Evolutionary conservation across 2,113 vertebrate species (phyloP).

Genomic region (Thunnus thynnus): DNA sequence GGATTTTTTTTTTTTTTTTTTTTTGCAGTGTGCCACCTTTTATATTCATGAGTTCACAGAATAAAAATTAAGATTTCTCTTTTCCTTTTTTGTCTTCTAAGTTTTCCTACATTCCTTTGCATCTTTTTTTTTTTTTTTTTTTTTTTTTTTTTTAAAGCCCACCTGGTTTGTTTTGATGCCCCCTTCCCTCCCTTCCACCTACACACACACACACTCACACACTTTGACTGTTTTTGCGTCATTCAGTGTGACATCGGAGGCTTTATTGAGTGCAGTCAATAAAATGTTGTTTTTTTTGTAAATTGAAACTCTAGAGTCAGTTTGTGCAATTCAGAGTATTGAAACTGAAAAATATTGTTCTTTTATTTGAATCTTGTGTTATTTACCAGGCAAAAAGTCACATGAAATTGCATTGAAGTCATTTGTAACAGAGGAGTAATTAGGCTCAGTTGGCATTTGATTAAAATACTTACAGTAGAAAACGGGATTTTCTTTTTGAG

Average conservation of each 20-base stretch:
- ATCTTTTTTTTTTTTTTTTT: neutral
- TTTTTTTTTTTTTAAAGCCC: neutral
- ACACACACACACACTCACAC: neutral
- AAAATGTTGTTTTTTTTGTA: slow-evolving; percentile 58
- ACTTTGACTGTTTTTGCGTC: slow-evolving; percentile 3
- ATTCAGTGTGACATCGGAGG: slow-evolving; percentile 15
- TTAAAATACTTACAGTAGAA: too few species aligned
- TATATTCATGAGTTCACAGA: neutral
- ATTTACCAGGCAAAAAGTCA: neutral
- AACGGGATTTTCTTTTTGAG: slow-evolving; percentile 25
- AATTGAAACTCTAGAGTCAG: slow-evolving; percentile 27
- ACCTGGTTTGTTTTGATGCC: slow-evolving; percentile 2
- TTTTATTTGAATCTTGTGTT: neutral
- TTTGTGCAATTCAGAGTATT: slow-evolving; percentile 18
- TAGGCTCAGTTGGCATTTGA: too few species aligned
- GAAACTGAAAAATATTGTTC: neutral
- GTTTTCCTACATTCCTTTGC: slow-evolving; percentile 1
- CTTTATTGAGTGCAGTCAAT: slow-evolving; percentile 33
- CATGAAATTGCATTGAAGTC: neutral
- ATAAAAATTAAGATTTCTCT: neutral
- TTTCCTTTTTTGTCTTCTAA: neutral
- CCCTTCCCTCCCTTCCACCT: neutral
- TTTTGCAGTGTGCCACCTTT: neutral
- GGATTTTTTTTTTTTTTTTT: slow-evolving; percentile 4
- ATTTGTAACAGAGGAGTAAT: neutral